Percentiles rank a stretch among this genome's conserved stretches.
These are phyloP conservation scores for Ptilodon capucinus DNA, from an alignment of 2,888 invertebrate species.

Conservation along the genomic window DNA sequence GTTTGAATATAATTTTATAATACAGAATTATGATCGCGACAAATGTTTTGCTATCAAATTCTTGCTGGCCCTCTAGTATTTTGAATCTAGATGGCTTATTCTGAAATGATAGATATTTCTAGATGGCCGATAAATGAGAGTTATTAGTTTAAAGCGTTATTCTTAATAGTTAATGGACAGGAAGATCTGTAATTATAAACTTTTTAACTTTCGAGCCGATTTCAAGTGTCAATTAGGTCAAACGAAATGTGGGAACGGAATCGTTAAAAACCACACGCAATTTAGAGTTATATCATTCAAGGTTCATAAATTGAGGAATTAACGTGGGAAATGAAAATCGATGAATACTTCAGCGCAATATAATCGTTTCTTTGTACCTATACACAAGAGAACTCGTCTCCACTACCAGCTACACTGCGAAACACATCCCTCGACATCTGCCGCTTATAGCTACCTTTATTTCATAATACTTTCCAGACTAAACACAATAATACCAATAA, in stretches of 20 bases:
- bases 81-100: slow-evolving; percentile 56
- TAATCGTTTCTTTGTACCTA: slow-evolving; percentile 81
- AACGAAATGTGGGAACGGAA: not conserved
- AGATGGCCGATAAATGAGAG: slow-evolving; percentile 51
- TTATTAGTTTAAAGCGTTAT: not conserved
- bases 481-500: slow-evolving; percentile 67
- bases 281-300: not conserved
- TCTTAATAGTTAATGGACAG: not conserved
- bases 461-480: slow-evolving; percentile 72
- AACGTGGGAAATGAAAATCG: slow-evolving; percentile 33
- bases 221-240: not conserved
- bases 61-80: slow-evolving; percentile 35
- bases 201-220: not conserved
- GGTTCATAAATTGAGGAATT: not conserved
- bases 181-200: not conserved
- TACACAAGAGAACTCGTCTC: slow-evolving; percentile 60
- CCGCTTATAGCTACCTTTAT: slow-evolving; percentile 71
- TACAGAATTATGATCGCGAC: not conserved
- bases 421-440: slow-evolving; percentile 66
- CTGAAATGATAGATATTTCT: slow-evolving; percentile 48
- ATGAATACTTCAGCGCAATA: slow-evolving; percentile 69
- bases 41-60: slow-evolving; percentile 7
- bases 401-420: slow-evolving; percentile 75
- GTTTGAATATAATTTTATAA: not conserved
- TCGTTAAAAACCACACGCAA: not conserved